Base-by-base conservation (phyloP, 2,113 vertebrate genomes). In the Platanista minor region DNA sequence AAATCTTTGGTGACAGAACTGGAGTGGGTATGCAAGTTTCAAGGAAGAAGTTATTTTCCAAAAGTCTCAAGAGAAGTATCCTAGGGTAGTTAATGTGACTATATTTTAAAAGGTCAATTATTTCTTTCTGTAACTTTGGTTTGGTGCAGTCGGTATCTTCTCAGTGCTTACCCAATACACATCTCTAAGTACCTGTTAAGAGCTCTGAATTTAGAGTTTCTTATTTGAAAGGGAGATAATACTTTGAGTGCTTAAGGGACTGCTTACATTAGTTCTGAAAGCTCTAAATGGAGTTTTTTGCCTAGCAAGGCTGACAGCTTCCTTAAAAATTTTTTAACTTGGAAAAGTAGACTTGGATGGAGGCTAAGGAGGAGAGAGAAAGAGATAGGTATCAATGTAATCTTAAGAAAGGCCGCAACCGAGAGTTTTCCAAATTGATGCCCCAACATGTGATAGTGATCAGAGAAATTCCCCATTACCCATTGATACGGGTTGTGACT, bases 1-100 rank as follows among this genome's bases (percentile, higher is more conserved):
- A 95, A 88, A 94, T 97, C 97, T 98, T 98, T 98, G 98, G 96
- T 0, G n/a, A 97, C 21, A 94, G 94, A 97, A 97, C 93, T 75
- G 77, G 94, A 98, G 87, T 88, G 87, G 90, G 91, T 49, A 74
- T 85, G 54, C 64, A 94, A 96, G 87, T 61, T 94, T 91, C 83
- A 96, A 75, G 94, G 88, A 97, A 94, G 57, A 96, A 97, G 71
- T 11, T 84, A 25, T 94, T 77, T 81, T 54, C 29, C 67, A 89
- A 93, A 93, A 97, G 69, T 46, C 69, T 96, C 69, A 86, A 67
- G 82, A 89, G 64, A 93, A 89, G 64, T 90, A 64, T 93, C 36
- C 67, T 90, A 92, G 64, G 66, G 80, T 54, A 93, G 46, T 83
- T 69, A 66, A 64, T 85, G 54, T 96, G 69, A 97, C 39, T 49